Evolutionary conservation across 2,113 vertebrate genomes (phyloP).

Genomic region (Cyprinodon tularosa): DNA sequence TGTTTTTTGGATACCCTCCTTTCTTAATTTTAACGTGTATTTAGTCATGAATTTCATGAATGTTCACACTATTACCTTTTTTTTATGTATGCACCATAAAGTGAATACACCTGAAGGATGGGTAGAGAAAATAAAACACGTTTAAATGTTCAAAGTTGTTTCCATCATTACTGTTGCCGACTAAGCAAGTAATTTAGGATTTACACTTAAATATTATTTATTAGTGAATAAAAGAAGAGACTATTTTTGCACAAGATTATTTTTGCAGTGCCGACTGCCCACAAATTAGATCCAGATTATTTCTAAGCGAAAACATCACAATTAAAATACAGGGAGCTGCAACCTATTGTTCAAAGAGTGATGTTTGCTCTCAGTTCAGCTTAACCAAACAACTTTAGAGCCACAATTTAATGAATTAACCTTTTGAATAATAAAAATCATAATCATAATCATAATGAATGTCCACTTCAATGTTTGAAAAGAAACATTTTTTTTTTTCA

Average conservation of each 20-base stretch:
- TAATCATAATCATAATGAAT: too few relatives aligned
- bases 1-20: constrained; percentile 2
- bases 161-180: constrained; percentile 16
- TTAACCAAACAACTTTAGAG: too few relatives aligned
- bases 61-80: constrained; percentile 26
- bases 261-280: constrained; percentile 51
- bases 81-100: constrained; percentile 18
- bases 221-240: constrained; percentile 53
- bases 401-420: too few relatives aligned
- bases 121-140: constrained; percentile 13
- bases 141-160: constrained; percentile 22
- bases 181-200: constrained; percentile 26
- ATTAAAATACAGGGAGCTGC: too few relatives aligned
- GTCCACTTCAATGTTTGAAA: too few relatives aligned
- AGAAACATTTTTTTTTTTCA: too few relatives aligned
- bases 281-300: too few relatives aligned
- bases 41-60: constrained; percentile 37
- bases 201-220: constrained; percentile 54
- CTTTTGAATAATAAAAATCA: too few relatives aligned
- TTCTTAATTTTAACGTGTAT: constrained; percentile 27
- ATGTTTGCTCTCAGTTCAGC: too few relatives aligned
- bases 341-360: too few relatives aligned
- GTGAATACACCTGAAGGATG: not conserved
- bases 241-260: constrained; percentile 3
- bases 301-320: too few relatives aligned